Evolutionary conservation across 2,113 vertebrate species (phyloP).

Genomic region (Ascaphus truei): DNA sequence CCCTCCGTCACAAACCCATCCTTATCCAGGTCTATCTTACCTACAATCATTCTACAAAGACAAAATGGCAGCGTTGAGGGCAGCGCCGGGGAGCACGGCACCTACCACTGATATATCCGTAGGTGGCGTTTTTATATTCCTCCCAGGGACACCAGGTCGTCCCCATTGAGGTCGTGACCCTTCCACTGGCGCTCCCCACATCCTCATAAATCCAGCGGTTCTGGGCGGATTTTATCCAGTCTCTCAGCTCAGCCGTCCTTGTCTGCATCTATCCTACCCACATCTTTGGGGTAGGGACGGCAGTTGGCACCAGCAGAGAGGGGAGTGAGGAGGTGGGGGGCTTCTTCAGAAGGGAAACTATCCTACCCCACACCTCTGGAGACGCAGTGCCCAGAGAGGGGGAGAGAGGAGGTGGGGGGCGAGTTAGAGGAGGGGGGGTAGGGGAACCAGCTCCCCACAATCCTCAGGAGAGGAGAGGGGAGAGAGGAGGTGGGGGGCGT

Average conservation of each 20-base stretch:
- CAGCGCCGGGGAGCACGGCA: conserved; percentile 33
- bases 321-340: background rate
- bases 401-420: too few relatives aligned
- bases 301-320: conserved; percentile 51
- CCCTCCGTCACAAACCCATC: conserved; percentile 74
- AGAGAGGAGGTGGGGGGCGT: too few relatives aligned
- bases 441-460: too few relatives aligned
- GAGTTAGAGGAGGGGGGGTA: too few relatives aligned
- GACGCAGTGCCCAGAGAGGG: too few relatives aligned
- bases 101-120: conserved; percentile 90
- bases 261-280: conserved; percentile 90
- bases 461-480: too few relatives aligned
- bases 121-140: conserved; percentile 96
- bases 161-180: conserved; percentile 90
- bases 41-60: conserved; percentile 70
- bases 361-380: conserved; percentile 35
- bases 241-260: conserved; percentile 90
- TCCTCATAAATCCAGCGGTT: conserved; percentile 96
- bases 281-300: conserved; percentile 78
- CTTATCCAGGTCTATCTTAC: conserved; percentile 70
- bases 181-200: conserved; percentile 94
- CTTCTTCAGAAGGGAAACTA: conserved; percentile 42
- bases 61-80: conserved; percentile 57
- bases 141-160: conserved; percentile 89
- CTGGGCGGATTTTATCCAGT: conserved; percentile 93